A percentile compares a stretch with the other conserved stretches of the same genome.
These are phyloP conservation scores for Epizoanthus fatuus DNA, from an alignment of 92 coral and sea anemone species.

Conservation along the genomic window DNA sequence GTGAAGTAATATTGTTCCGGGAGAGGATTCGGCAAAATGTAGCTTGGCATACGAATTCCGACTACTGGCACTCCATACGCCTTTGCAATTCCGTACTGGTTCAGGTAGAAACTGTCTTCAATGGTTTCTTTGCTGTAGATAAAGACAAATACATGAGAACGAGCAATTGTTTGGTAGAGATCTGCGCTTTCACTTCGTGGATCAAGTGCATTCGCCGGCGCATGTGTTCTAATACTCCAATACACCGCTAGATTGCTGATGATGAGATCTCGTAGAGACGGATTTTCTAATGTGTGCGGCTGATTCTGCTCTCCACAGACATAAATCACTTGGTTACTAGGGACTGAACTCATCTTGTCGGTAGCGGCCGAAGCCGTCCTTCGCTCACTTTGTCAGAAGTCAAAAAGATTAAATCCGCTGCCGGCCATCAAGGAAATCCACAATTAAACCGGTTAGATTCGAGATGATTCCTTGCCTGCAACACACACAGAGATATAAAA, in stretches of 20 bases:
- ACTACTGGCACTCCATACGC: conserved; percentile 90
- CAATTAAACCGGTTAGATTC: background rate
- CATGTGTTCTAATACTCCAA: conserved; percentile 85
- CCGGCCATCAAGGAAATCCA: background rate
- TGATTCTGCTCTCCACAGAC: conserved; percentile 70
- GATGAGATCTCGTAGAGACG: conserved; percentile 62
- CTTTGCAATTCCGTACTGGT: conserved; percentile 96
- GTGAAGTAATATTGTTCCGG: conserved; percentile 97
- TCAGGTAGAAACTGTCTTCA: conserved; percentile 83
- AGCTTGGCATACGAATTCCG: conserved; percentile 92
- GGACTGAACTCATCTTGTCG: background rate
- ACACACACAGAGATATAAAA: background rate
- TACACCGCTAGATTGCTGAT: conserved; percentile 47
- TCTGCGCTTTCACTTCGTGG: conserved; percentile 75
- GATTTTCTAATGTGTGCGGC: conserved; percentile 29
- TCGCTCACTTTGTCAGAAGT: background rate
- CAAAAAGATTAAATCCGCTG: background rate
- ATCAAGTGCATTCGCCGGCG: conserved; percentile 61
- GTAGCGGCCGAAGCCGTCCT: background rate
- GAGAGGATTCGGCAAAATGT: conserved; percentile 91
- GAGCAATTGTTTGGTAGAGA: conserved; percentile 80
- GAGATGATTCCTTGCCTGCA: background rate
- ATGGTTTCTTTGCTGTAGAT: conserved; percentile 92
- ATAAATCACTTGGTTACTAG: conserved; percentile 50
- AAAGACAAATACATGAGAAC: conserved; percentile 86